Percentiles rank a stretch among this genome's conserved stretches.
These are phyloP conservation scores for Scolanthus callimorphus DNA, from an alignment of 92 coral and sea anemone species.

Conservation along the genomic window DNA sequence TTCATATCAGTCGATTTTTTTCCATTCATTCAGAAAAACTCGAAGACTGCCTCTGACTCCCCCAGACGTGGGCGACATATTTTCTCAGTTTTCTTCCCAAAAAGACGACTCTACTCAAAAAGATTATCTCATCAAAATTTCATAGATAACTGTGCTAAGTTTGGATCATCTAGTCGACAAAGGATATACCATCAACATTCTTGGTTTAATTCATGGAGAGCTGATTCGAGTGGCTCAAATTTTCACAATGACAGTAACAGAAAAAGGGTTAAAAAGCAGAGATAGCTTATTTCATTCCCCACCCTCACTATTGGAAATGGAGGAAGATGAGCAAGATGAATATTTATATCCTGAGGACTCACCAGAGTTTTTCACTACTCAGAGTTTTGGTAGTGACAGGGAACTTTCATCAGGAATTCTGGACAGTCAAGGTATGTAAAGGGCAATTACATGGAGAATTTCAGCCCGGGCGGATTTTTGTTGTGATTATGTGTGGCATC, in stretches of 20 bases:
- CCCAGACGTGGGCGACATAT: constrained; percentile 46
- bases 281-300: constrained; percentile 2
- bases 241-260: too few relatives aligned
- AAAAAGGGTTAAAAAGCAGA: not conserved
- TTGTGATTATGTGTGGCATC: too few relatives aligned
- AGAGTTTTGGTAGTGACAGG: too few relatives aligned
- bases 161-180: constrained; percentile 35
- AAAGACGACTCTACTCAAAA: constrained; percentile 48
- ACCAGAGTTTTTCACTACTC: constrained; percentile 58
- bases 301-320: constrained; percentile 19
- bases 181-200: not conserved
- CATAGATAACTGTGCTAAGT: constrained; percentile 33
- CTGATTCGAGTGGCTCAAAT: not conserved
- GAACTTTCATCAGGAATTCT: too few relatives aligned
- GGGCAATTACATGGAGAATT: too few relatives aligned
- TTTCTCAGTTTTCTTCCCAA: constrained; percentile 67
- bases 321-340: constrained; percentile 17
- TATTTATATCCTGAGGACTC: constrained; percentile 48
- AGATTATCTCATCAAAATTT: constrained; percentile 73
- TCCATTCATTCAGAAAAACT: too few relatives aligned
- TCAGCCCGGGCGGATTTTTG: too few relatives aligned
- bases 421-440: too few relatives aligned
- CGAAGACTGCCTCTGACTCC: constrained; percentile 45
- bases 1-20: too few relatives aligned
- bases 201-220: not conserved